Percentiles rank a stretch among this genome's conserved stretches.
phyloP scores from a whole-genome alignment of 2,888 invertebrate species.

The Pocota personata region DNA sequence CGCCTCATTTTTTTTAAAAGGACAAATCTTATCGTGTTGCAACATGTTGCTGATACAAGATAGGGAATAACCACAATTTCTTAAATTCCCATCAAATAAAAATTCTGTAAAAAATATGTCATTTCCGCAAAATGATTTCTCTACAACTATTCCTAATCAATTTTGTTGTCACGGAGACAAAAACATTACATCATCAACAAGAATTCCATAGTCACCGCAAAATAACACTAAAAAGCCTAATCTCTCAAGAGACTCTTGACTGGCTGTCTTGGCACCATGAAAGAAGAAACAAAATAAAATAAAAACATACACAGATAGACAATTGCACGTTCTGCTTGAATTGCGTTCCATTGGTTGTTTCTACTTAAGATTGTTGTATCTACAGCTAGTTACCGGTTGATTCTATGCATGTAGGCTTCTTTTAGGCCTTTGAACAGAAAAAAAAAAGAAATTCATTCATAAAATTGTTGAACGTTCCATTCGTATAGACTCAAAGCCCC shows the following conservation, averaged over 20 bases:
- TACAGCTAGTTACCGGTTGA: background rate
- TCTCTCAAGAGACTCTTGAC: conserved; percentile 20
- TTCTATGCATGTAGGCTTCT: background rate
- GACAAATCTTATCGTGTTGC: no score
- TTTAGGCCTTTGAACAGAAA: background rate
- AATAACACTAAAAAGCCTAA: conserved; percentile 7
- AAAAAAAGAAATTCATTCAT: conserved; percentile 49
- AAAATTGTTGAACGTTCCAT: conserved; percentile 11
- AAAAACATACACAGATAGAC: background rate
- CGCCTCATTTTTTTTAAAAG: no score
- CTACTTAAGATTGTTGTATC: background rate
- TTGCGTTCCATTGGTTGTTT: conserved; percentile 23
- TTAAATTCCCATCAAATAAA: background rate
- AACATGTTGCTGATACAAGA: background rate
- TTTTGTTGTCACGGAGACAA: conserved; percentile 26
- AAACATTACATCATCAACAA: conserved; percentile 36
- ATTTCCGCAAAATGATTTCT: conserved; percentile 14
- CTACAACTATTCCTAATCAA: conserved; percentile 1
- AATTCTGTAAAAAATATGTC: background rate
- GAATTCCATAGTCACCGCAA: conserved; percentile 14
- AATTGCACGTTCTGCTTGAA: conserved; percentile 50
- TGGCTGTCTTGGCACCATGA: background rate
- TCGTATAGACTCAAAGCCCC: background rate
- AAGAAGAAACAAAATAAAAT: background rate
- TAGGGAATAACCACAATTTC: background rate